Evolutionary conservation across 2,113 vertebrate genomes (phyloP).

Genomic region (Toxostoma redivivum): DNA sequence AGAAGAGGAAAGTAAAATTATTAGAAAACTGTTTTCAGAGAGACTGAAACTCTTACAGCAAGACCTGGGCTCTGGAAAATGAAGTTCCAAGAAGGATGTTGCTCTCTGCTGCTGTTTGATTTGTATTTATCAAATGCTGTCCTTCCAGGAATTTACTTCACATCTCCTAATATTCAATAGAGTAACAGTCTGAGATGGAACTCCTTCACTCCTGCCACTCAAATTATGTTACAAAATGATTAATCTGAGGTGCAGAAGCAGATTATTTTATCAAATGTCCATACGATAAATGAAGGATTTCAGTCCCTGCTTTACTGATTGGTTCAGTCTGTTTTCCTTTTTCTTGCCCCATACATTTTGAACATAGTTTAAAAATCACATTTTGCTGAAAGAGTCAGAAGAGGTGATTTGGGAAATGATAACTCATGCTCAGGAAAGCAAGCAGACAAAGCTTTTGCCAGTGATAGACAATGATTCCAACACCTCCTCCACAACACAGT

Average conservation of each 20-base stretch:
- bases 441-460: background rate
- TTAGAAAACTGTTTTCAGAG: background rate
- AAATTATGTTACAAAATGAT: background rate
- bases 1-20: background rate
- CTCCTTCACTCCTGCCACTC: background rate
- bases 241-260: background rate
- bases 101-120: background rate
- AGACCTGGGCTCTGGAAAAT: background rate
- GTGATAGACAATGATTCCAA: background rate
- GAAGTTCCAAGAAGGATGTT: fast-evolving
- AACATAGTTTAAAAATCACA: background rate
- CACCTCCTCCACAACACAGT: background rate
- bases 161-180: background rate
- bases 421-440: background rate
- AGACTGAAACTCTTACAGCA: background rate
- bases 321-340: background rate
- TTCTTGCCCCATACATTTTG: background rate
- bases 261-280: background rate
- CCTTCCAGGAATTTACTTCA: background rate
- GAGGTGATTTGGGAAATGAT: background rate
- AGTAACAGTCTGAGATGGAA: background rate
- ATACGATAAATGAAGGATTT: background rate
- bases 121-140: background rate
- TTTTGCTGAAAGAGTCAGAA: background rate
- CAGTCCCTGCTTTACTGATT: background rate